These are phyloP conservation scores for Scatophagus argus DNA, from an alignment of 2,113 vertebrate species.

Conservation along the genomic window DNA sequence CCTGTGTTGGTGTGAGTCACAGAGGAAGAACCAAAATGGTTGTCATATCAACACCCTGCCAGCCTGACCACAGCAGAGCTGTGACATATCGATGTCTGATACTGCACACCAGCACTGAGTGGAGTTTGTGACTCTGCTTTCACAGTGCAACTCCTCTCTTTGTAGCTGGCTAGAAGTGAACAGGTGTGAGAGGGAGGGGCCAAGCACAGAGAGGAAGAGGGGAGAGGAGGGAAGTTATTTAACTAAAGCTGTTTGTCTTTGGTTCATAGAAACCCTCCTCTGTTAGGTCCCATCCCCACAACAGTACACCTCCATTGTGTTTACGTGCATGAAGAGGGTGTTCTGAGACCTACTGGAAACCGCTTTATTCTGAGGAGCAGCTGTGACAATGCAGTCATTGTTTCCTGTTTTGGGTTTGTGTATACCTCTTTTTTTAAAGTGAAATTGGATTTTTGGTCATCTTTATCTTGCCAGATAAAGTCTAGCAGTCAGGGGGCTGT, in stretches of 20 bases:
- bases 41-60: conserved; percentile 33
- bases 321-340: neutral
- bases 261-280: conserved; percentile 14
- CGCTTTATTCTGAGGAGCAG: conserved; percentile 38
- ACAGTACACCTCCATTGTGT: neutral
- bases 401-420: conserved; percentile 65
- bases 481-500: neutral
- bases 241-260: conserved; percentile 37
- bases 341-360: conserved; percentile 37
- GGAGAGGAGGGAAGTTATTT: conserved; percentile 60
- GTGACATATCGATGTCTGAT: conserved; percentile 24
- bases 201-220: conserved; percentile 58
- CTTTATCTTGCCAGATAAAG: conserved; percentile 13
- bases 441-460: conserved; percentile 15
- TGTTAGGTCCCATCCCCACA: conserved; percentile 15
- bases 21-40: conserved; percentile 52
- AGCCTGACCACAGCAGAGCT: conserved; percentile 23
- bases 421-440: neutral
- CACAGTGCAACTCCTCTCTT: neutral
- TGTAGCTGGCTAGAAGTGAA: conserved; percentile 40
- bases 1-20: conserved; percentile 38
- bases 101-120: neutral
- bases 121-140: conserved; percentile 1
- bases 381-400: conserved; percentile 56
- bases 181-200: conserved; percentile 67